Evolutionary conservation across 1,140 invertebrate species (phyloP).

Genomic region (Drosophila grimshawi): DNA sequence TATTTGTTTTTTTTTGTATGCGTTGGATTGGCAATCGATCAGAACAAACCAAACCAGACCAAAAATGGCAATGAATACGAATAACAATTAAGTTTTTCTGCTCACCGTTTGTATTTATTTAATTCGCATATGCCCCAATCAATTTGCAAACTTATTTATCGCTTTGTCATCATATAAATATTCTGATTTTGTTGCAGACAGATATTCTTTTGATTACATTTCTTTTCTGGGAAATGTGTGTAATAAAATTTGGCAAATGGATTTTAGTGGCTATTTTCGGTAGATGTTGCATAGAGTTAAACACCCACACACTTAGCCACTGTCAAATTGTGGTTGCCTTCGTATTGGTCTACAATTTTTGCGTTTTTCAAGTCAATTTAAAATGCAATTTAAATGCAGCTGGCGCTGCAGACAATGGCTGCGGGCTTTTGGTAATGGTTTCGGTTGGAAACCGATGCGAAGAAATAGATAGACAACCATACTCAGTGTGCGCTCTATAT

Average conservation of each 20-base stretch:
- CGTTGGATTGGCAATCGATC: not conserved
- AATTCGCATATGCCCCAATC: not conserved
- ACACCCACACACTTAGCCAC: slow-evolving; percentile 1
- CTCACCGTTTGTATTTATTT: not conserved
- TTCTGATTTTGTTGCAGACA: not conserved
- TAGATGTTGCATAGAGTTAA: slow-evolving; percentile 40
- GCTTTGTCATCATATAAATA: slow-evolving; percentile 20
- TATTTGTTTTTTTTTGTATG: slow-evolving; percentile 2
- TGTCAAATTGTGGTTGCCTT: not conserved
- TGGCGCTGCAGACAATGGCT: not conserved
- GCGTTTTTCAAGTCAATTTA: slow-evolving; percentile 67
- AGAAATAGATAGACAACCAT: no score
- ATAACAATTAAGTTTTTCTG: slow-evolving; percentile 12
- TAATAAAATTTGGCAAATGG: slow-evolving; percentile 72
- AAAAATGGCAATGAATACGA: not conserved
- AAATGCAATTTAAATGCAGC: slow-evolving; percentile 70
- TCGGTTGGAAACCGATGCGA: not conserved
- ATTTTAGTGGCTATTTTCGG: slow-evolving; percentile 66
- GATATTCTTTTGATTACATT: not conserved
- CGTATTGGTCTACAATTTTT: slow-evolving; percentile 38
- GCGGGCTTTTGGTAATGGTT: not conserved
- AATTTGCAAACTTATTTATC: slow-evolving; percentile 1
- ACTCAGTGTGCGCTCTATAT: no score
- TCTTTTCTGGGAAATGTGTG: slow-evolving; percentile 42
- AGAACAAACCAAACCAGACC: not conserved